Conservation (phyloP, 2,888 invertebrate genomes). For the Ethmia dodecea region DNA sequence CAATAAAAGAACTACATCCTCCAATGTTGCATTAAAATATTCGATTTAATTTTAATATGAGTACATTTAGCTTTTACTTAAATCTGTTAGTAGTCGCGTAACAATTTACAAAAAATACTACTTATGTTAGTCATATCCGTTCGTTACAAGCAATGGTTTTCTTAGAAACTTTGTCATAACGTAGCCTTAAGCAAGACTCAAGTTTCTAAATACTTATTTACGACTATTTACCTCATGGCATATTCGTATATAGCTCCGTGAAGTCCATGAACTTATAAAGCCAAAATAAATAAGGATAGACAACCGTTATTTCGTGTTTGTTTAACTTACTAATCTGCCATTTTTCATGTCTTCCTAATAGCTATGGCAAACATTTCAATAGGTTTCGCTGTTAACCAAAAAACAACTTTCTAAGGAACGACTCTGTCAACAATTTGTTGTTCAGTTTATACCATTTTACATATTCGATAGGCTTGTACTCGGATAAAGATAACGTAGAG, state of each 20-base stretch:
- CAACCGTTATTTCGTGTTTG: constrained; percentile 6
- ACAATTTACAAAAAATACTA: no score
- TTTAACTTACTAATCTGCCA: constrained; percentile 10
- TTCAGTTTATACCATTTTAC: not conserved
- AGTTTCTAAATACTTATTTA: constrained; percentile 9
- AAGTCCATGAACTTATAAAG: no score
- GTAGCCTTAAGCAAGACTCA: constrained; percentile 4
- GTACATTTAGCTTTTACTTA: no score
- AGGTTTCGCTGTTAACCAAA: constrained; percentile 9
- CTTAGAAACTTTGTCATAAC: constrained; percentile 34
- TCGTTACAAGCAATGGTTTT: constrained; percentile 34
- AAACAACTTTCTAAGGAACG: not conserved
- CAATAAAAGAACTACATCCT: no score
- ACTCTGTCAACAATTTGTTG: not conserved
- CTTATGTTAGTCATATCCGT: constrained; percentile 29
- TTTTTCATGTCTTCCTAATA: constrained; percentile 20
- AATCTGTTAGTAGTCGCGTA: no score
- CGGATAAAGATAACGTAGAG: no score
- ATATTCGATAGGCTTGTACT: no score
- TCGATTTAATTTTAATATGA: no score
- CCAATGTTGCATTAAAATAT: no score
- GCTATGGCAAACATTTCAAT: constrained; percentile 18
- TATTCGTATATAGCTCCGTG: not conserved
- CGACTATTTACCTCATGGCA: constrained; percentile 1
- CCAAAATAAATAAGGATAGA: not conserved